Conservation (phyloP, 2,113 vertebrate species). For the Morone saxatilis region DNA sequence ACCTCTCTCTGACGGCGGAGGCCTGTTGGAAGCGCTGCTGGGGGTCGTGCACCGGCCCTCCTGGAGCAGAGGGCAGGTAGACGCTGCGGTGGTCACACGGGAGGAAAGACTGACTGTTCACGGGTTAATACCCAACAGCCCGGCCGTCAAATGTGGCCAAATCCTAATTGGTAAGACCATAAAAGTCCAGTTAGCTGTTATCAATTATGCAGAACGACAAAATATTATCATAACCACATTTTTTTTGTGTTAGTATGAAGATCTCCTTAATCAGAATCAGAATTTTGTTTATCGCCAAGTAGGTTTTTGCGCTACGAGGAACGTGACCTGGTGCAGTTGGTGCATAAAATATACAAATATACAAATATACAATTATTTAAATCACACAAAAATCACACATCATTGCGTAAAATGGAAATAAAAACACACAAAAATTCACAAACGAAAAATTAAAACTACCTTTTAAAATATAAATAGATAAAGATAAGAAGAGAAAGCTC, state of each 20-base stretch:
- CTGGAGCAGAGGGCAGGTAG: conserved; percentile 82
- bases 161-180: conserved; percentile 92
- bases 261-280: no score
- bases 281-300: no score
- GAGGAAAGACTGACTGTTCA: conserved; percentile 90
- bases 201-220: background rate
- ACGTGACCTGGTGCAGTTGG: no score
- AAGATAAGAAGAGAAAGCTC: no score
- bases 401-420: no score
- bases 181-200: background rate
- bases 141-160: conserved; percentile 91
- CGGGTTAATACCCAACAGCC: conserved; percentile 90
- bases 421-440: no score
- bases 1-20: conserved; percentile 79
- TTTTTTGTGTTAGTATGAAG: background rate
- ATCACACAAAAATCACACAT: no score
- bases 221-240: background rate
- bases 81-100: conserved; percentile 51
- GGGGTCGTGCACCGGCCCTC: conserved; percentile 91
- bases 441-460: background rate
- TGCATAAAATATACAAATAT: no score
- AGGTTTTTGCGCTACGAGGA: no score
- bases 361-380: no score
- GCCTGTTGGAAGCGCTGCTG: conserved; percentile 90
- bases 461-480: no score